Conservation (phyloP, 2,113 vertebrate genomes). For the Pluvialis apricaria region DNA sequence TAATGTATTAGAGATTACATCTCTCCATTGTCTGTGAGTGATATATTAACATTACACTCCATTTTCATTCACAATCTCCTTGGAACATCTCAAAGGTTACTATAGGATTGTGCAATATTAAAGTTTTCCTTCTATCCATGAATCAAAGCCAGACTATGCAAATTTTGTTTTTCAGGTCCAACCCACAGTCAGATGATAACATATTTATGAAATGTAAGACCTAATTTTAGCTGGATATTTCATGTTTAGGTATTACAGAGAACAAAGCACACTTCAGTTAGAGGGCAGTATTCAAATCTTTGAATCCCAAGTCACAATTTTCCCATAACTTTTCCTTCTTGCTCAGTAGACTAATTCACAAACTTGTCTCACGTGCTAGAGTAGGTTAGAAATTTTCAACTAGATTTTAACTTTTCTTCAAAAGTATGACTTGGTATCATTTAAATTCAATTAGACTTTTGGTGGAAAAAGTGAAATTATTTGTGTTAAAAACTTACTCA, state of each 20-base stretch:
- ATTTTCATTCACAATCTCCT: constrained; percentile 40
- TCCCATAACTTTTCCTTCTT: not conserved
- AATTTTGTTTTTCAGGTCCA: constrained; percentile 43
- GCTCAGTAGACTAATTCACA: not conserved
- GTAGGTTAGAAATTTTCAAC: not conserved
- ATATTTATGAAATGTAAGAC: not conserved
- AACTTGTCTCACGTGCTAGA: not conserved
- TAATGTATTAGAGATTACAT: not conserved
- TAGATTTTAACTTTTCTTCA: not conserved
- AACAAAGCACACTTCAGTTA: not conserved
- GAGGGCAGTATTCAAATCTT: not conserved
- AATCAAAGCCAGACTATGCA: constrained; percentile 47
- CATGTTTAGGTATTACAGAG: not conserved
- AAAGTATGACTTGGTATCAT: accelerated
- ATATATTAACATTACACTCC: constrained; percentile 31
- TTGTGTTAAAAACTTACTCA: not conserved
- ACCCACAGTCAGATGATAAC: not conserved
- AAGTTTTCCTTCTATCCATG: constrained; percentile 21
- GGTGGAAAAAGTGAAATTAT: not conserved
- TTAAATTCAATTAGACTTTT: not conserved
- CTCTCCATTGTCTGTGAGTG: constrained; percentile 23
- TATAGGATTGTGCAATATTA: constrained; percentile 47
- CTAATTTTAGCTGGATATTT: not conserved
- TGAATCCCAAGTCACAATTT: not conserved
- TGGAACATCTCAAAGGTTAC: constrained; percentile 44